Evolutionary conservation across 2,888 invertebrate genomes (phyloP), one percentile per base, ranked within the genome.

Genomic region (Spatulosminthurus flaviceps): DNA sequence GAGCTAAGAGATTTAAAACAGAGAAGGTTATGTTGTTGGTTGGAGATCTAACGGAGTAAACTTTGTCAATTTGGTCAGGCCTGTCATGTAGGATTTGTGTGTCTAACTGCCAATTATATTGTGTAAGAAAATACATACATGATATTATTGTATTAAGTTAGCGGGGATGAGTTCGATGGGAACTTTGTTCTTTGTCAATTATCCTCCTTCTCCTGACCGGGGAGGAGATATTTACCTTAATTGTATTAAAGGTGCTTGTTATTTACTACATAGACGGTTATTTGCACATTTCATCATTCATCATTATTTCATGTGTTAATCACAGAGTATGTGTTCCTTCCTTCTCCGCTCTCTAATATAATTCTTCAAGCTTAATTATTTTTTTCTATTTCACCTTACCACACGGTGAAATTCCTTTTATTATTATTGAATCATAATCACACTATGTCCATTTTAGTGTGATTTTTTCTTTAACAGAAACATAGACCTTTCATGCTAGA

Each of bases 1-100:
- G n/a, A 51, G 9, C 34, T n/a, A 41, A 41, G 41, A 7, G 13
- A 51, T 13, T n/a, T 51, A 9, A 51, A 51, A 51, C 51, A 11
- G 16, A 11, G 51, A 11, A 19, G 51, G n/a, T 2, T 19, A 2
- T 51, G 2, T 13, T 51, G 16, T 16, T 51, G 51, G 19, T 16
- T 51, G 5, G 7, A 51, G 51, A 4, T 51, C 16, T 51, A 51
- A 51, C 51, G 51, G 51, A 51, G 16, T 19, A 51, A n/a, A 19
- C 51, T 51, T 51, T 51, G 51, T 51, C 51, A 51, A 51, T 51
- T 51, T 51, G 51, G 51, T 51, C 51, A 51, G 51, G 51, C 51
- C n/a, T 51, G 51, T 51, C 51, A 51, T 2, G 51, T 2, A 51
- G 16, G 51, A 51, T 51, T 51, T 51, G 51, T 51, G 51, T 19